Percentiles rank a stretch among this genome's conserved stretches.
These are phyloP conservation scores for Nephrocerus scutellatus DNA, from an alignment of 2,888 invertebrate species.

Conservation along the genomic window DNA sequence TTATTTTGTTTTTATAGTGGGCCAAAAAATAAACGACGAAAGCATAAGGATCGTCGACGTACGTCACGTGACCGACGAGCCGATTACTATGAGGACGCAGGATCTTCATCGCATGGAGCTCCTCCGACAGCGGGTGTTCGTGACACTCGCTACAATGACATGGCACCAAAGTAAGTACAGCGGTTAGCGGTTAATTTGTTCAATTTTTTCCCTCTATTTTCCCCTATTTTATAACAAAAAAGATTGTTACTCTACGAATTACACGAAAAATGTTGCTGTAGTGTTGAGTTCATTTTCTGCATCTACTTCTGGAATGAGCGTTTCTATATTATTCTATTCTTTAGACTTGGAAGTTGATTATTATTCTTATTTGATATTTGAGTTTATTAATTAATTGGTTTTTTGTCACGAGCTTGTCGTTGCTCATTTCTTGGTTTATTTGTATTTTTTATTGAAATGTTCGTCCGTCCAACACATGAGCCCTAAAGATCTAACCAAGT, in stretches of 20 bases:
- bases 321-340: no score
- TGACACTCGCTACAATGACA: constrained; percentile 74
- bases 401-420: no score
- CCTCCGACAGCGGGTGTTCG: constrained; percentile 52
- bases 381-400: no score
- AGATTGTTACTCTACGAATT: constrained; percentile 15
- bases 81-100: constrained; percentile 49
- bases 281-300: no score
- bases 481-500: no score
- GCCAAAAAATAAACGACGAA: constrained; percentile 47
- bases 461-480: no score
- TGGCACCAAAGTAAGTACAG: constrained; percentile 76
- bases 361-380: no score
- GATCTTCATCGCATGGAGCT: constrained; percentile 49
- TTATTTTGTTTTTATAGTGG: constrained; percentile 43
- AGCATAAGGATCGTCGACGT: constrained; percentile 45
- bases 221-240: not conserved
- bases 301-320: no score
- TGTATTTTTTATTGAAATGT: no score
- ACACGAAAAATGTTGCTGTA: not conserved
- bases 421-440: no score
- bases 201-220: not conserved
- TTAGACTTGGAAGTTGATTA: no score
- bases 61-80: constrained; percentile 40
- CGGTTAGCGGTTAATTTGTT: not conserved